Percentiles rank a stretch among this genome's conserved stretches.
phyloP scores from a whole-genome alignment of 2,888 invertebrate genomes.

The Odontomyia ornata region DNA sequence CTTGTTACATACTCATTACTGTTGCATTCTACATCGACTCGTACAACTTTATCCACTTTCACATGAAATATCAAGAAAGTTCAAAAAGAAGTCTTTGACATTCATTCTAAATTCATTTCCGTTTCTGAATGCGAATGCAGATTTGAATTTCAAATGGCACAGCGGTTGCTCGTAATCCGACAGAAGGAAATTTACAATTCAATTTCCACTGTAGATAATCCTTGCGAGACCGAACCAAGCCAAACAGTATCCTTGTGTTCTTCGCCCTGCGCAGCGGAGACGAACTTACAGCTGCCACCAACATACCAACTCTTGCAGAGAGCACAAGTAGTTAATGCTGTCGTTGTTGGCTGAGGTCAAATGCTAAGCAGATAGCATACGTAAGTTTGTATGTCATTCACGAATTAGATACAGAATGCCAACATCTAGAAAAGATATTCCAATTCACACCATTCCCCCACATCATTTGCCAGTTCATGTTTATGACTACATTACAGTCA shows the following conservation, averaged over 20 bases:
- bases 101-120: slow-evolving; percentile 44
- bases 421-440: background rate
- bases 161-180: slow-evolving; percentile 36
- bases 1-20: slow-evolving; percentile 28
- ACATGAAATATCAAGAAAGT: slow-evolving; percentile 14
- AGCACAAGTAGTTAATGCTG: background rate
- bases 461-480: background rate
- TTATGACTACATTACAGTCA: too few species aligned
- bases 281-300: background rate
- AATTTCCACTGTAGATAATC: slow-evolving; percentile 35
- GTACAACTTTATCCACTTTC: background rate
- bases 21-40: slow-evolving; percentile 10
- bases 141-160: slow-evolving; percentile 43
- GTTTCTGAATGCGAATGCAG: slow-evolving; percentile 34
- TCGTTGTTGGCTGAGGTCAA: background rate
- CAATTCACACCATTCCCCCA: background rate
- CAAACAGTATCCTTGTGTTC: background rate
- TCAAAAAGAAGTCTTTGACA: slow-evolving; percentile 34
- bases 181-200: slow-evolving; percentile 42
- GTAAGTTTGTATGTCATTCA: background rate
- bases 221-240: background rate
- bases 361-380: background rate
- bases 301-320: background rate
- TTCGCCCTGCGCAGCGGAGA: background rate
- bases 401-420: background rate